A percentile compares a stretch with the other conserved stretches of the same genome.
These are phyloP conservation scores for Trinorchestia longiramus DNA, from an alignment of 1,140 invertebrate genomes.

Conservation along the genomic window DNA sequence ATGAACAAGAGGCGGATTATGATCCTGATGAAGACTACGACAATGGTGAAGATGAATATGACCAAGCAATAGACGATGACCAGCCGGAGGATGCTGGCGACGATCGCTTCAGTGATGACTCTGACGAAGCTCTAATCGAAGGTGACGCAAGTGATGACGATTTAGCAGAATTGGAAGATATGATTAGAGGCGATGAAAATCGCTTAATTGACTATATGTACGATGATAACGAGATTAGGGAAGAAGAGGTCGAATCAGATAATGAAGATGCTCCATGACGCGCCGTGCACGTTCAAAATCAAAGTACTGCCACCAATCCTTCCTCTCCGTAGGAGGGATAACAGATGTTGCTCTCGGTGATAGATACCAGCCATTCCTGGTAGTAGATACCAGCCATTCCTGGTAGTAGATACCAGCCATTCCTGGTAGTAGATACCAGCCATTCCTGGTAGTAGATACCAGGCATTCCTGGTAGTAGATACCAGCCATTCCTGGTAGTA, in stretches of 20 bases:
- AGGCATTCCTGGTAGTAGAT: too few species aligned
- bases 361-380: neutral
- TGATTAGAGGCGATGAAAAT: constrained; percentile 5
- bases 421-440: too few species aligned
- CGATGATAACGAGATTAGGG: neutral
- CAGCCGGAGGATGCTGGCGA: neutral
- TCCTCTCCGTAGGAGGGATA: neutral
- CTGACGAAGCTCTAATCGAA: constrained; percentile 20
- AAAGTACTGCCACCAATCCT: neutral
- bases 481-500: too few species aligned
- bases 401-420: neutral
- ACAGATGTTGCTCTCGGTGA: neutral
- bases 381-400: neutral
- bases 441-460: neutral
- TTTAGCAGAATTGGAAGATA: neutral
- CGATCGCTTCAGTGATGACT: constrained; percentile 26
- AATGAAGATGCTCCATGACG: neutral
- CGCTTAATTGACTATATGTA: neutral
- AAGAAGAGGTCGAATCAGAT: constrained; percentile 2
- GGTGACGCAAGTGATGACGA: constrained; percentile 29
- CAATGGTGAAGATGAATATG: neutral
- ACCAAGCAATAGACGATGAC: neutral
- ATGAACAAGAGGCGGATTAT: neutral
- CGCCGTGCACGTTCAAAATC: neutral
- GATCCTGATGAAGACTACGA: constrained; percentile 3